Evolutionary conservation across 2,888 invertebrate species (phyloP).

Genomic region (Tuta absoluta): DNA sequence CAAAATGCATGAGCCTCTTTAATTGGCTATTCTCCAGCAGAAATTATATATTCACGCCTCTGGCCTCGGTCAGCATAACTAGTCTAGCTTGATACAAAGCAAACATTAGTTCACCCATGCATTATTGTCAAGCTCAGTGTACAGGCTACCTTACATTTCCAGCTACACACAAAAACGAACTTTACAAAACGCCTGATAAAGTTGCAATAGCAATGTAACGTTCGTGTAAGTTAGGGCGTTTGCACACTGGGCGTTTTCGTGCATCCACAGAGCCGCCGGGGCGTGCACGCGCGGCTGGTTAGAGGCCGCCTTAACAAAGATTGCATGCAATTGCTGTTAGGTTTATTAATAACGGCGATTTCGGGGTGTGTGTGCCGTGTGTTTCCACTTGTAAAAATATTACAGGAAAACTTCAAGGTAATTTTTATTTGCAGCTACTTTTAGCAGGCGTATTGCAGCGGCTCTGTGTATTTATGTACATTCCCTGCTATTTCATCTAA

Average conservation of each 20-base stretch:
- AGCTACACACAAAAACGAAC: not conserved
- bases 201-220: not conserved
- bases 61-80: constrained; percentile 73
- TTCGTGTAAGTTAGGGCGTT: constrained; percentile 32
- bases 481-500: no score
- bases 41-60: constrained; percentile 78
- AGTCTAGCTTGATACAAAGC: constrained; percentile 76
- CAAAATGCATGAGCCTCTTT: constrained; percentile 75
- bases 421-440: not conserved
- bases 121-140: constrained; percentile 70
- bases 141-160: constrained; percentile 15
- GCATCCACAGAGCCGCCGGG: constrained; percentile 72
- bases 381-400: not conserved
- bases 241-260: constrained; percentile 48
- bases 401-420: not conserved
- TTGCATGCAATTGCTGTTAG: constrained; percentile 63
- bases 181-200: not conserved
- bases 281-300: constrained; percentile 69
- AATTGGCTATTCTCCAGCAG: constrained; percentile 71
- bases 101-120: constrained; percentile 80
- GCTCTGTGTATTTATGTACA: not conserved
- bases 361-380: constrained; percentile 40
- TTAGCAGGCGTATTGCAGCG: no score
- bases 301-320: constrained; percentile 73
- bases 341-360: constrained; percentile 72